These are phyloP conservation scores for Anguilla megastoma DNA, from an alignment of 2,797 vertebrate species.

Conservation along the genomic window DNA sequence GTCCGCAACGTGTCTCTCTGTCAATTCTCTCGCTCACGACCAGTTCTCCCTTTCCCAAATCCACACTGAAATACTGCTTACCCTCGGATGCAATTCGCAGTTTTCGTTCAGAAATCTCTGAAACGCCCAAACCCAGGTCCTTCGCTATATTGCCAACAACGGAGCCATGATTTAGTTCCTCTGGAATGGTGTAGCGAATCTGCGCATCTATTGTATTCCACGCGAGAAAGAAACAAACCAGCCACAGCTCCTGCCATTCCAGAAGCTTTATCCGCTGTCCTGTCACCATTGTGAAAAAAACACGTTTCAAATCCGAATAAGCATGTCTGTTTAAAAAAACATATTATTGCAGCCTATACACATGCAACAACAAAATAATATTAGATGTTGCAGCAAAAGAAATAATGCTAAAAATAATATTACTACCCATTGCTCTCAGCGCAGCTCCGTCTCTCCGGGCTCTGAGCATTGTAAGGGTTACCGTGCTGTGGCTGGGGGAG, in stretches of 20 bases:
- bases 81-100: slow-evolving; percentile 75
- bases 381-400: neutral
- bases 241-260: slow-evolving; percentile 55
- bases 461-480: slow-evolving; percentile 22
- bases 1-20: slow-evolving; percentile 76
- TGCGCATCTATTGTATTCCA: slow-evolving; percentile 67
- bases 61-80: slow-evolving; percentile 77
- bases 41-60: slow-evolving; percentile 74
- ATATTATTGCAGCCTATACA: slow-evolving; percentile 12
- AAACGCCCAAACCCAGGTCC: slow-evolving; percentile 75
- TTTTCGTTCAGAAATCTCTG: slow-evolving; percentile 74
- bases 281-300: slow-evolving; percentile 43
- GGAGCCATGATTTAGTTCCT: slow-evolving; percentile 77
- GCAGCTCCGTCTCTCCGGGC: neutral
- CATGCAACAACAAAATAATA: neutral
- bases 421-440: slow-evolving; percentile 3
- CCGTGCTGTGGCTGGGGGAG: neutral
- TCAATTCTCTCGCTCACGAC: slow-evolving; percentile 79
- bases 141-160: slow-evolving; percentile 81
- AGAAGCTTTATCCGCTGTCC: slow-evolving; percentile 35
- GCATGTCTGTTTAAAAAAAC: slow-evolving; percentile 36
- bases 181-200: slow-evolving; percentile 80
- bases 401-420: neutral
- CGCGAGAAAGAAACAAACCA: slow-evolving; percentile 58
- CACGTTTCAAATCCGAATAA: slow-evolving; percentile 14